Conservation (phyloP, 1,140 invertebrate genomes). For the Heliconius hermathena region DNA sequence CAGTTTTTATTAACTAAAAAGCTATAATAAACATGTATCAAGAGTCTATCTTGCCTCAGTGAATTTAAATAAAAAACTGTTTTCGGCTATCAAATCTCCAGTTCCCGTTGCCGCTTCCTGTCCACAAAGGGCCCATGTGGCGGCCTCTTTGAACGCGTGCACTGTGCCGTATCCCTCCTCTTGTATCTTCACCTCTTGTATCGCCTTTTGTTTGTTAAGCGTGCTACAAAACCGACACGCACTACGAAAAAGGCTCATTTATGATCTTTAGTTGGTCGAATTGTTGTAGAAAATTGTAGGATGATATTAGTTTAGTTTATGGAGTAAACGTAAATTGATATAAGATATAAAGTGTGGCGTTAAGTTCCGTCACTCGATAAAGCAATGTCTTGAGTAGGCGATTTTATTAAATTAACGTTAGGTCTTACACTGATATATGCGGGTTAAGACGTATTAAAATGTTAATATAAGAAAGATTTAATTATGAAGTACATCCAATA, state of each 20-base stretch:
- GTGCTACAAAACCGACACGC: conserved; percentile 67
- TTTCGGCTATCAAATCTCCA: conserved; percentile 31
- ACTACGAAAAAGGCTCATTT: conserved; percentile 51
- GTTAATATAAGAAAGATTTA: too few species aligned
- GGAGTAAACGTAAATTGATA: too few species aligned
- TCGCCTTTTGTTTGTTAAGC: conserved; percentile 73
- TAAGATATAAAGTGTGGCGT: too few species aligned
- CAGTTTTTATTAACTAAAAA: background rate
- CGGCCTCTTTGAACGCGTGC: conserved; percentile 69
- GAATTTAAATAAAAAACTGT: conserved; percentile 24
- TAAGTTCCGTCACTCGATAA: too few species aligned
- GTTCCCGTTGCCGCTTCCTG: conserved; percentile 48
- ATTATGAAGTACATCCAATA: too few species aligned
- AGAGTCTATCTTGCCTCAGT: background rate
- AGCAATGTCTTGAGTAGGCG: too few species aligned
- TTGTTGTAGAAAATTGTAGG: background rate
- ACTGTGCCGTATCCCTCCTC: conserved; percentile 52
- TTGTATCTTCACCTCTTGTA: conserved; percentile 50
- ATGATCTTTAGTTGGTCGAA: conserved; percentile 23
- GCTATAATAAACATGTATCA: background rate
- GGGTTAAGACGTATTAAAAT: too few species aligned
- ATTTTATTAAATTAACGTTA: too few species aligned
- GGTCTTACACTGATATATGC: too few species aligned
- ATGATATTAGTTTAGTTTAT: background rate
- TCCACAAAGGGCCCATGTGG: conserved; percentile 48